Base-by-base conservation (phyloP, 2,113 vertebrate genomes). In the Cryptotis parvus region DNA sequence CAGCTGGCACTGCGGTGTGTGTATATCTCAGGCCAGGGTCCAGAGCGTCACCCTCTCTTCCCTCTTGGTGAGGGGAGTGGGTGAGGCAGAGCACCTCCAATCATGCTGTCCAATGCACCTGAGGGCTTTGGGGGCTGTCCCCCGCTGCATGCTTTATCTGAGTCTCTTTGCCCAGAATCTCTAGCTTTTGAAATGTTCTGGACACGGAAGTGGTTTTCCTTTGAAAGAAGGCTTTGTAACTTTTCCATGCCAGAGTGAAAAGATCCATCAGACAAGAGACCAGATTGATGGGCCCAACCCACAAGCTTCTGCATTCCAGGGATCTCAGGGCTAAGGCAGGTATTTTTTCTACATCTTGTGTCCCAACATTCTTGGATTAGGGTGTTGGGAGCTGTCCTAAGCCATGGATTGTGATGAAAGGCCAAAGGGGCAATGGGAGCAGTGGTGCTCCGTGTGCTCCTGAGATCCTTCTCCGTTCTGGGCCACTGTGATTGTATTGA, bases 401-500 rank as follows among this genome's bases (percentile, higher is more conserved):
- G 63, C 37, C n/a, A 0, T 45, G 85, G 70, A 70, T 91, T 89
- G 70, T 96, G 90, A 85, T 22, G 37, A 68, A 0, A 93, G 77
- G 41, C 63, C 63, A 74, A 87, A 79, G 69, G 26, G 75, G 55
- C 63, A 75, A 31, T 37, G 37, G 75, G 26, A 63, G 72, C 18
- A 52, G 77, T 45, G 70, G 45, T 68, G 93, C 58, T 37, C 22
- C 55, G 39, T 18, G 69, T 87, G 45, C 14, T 87, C 68, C 80
- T 82, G 20, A 43, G 18, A 74, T 91, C 45, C 37, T 27, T 75
- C 78, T 43, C 61, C 94, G 58, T 80, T 93, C 24, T 66, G 93
- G 90, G 49, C 85, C 92, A 85, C 78, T 84, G 66, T 91, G 95
- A 95, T 96, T 97, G 96, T 97, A 98, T 98, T 98, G 98, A 97